phyloP scores from a whole-genome alignment of 2,888 invertebrate species.

The Endomychus coccineus region DNA sequence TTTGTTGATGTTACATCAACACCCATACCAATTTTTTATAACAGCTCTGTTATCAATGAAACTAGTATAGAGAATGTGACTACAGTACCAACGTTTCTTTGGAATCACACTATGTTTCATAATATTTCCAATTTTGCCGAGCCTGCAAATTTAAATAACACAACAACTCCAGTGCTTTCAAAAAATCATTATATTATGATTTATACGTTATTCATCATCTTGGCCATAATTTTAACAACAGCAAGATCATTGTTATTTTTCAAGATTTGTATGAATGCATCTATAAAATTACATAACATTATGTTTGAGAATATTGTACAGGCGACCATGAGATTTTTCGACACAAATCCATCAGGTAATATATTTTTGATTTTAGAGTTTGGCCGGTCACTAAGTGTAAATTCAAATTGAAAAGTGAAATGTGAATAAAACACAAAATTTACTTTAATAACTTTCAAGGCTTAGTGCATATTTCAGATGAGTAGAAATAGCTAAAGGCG shows the following conservation, averaged over 20 bases:
- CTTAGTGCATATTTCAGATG: too few relatives aligned
- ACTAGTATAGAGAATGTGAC: background rate
- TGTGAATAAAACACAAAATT: too few relatives aligned
- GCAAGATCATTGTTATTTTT: slow-evolving; percentile 63
- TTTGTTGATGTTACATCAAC: too few relatives aligned
- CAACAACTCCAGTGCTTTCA: background rate
- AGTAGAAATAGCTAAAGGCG: too few relatives aligned
- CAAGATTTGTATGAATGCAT: slow-evolving; percentile 67
- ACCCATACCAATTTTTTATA: too few relatives aligned
- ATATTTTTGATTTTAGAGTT: too few relatives aligned
- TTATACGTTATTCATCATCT: slow-evolving; percentile 53
- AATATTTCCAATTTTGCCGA: background rate
- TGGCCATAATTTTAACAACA: slow-evolving; percentile 55
- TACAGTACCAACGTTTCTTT: background rate
- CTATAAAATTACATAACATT: slow-evolving; percentile 63
- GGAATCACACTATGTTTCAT: background rate
- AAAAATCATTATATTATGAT: slow-evolving; percentile 44
- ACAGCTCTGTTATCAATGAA: background rate
- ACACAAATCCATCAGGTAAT: slow-evolving; percentile 72
- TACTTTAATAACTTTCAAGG: too few relatives aligned
- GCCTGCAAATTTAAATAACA: background rate
- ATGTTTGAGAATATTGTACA: slow-evolving; percentile 71
- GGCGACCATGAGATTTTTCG: slow-evolving; percentile 76
- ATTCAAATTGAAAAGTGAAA: too few relatives aligned
- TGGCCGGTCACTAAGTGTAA: too few relatives aligned